A percentile compares a stretch with the other conserved stretches of the same genome.
Evolutionary conservation across 2,113 vertebrate species (phyloP).

Genomic region (Poeciliopsis prolifica): DNA sequence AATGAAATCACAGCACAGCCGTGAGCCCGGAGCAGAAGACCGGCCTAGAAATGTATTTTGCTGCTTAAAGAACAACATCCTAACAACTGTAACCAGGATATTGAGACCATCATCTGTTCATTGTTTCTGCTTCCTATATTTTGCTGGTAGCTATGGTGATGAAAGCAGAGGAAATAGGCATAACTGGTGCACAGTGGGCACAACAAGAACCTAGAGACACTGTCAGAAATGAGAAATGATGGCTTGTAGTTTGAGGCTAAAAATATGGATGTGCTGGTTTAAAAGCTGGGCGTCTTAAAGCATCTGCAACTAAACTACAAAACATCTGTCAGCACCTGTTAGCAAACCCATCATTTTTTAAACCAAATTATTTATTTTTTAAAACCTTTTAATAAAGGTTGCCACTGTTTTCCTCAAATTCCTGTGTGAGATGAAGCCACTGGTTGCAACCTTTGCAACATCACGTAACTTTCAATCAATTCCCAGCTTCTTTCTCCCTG

Average conservation of each 20-base stretch:
- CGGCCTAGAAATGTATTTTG: slow-evolving; percentile 5
- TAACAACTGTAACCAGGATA: slow-evolving; percentile 68
- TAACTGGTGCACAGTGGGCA: slow-evolving; percentile 28
- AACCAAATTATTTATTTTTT: too few relatives aligned
- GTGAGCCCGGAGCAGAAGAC: background rate
- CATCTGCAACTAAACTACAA: background rate
- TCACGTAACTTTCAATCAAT: too few relatives aligned
- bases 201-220: slow-evolving; percentile 13
- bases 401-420: background rate
- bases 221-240: slow-evolving; percentile 26
- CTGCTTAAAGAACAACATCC: slow-evolving; percentile 30
- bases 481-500: background rate
- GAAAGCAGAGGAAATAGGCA: slow-evolving; percentile 58
- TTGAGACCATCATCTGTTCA: slow-evolving; percentile 62
- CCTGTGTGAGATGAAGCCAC: background rate
- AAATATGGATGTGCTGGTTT: slow-evolving; percentile 1
- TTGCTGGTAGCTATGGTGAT: slow-evolving; percentile 63
- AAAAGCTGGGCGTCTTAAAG: slow-evolving; percentile 2
- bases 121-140: slow-evolving; percentile 73
- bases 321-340: background rate
- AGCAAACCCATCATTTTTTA: background rate
- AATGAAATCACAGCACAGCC: background rate
- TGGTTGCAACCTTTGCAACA: too few relatives aligned
- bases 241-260: background rate
- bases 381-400: background rate